Evolutionary conservation across 2,797 vertebrate species (phyloP).

Genomic region (Psittacula echo): DNA sequence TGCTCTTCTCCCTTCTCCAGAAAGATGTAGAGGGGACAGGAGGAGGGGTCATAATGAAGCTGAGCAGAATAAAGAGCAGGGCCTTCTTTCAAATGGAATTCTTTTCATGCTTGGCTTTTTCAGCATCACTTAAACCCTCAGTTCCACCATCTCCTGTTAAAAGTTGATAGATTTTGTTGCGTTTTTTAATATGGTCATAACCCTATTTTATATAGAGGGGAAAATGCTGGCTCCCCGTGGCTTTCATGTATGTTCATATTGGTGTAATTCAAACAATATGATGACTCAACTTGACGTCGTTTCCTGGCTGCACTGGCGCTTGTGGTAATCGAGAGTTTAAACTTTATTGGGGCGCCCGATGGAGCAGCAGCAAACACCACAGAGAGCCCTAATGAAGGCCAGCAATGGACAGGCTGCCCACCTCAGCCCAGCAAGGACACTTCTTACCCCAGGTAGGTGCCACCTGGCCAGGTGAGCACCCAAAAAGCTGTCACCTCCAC

Average conservation of each 20-base stretch:
- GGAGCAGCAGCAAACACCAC: slow-evolving; percentile 27
- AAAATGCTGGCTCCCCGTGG: slow-evolving; percentile 73
- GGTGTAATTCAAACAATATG: slow-evolving; percentile 78
- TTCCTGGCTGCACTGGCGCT: slow-evolving; percentile 64
- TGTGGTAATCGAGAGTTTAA: slow-evolving; percentile 38
- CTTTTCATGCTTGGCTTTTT: slow-evolving; percentile 20
- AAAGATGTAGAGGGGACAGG: neutral
- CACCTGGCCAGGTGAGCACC: fast-evolving
- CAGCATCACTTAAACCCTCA: slow-evolving; percentile 35
- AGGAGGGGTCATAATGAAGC: neutral
- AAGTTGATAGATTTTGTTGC: slow-evolving; percentile 49
- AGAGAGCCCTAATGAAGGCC: neutral
- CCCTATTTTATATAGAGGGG: slow-evolving; percentile 74
- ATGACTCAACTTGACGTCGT: slow-evolving; percentile 55
- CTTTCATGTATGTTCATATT: slow-evolving; percentile 75
- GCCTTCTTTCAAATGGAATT: slow-evolving; percentile 2
- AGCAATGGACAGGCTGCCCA: neutral
- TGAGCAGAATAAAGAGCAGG: neutral
- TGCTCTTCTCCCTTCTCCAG: neutral
- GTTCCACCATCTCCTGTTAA: slow-evolving; percentile 71
- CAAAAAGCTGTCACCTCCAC: neutral
- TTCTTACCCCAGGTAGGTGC: neutral
- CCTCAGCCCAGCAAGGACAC: neutral
- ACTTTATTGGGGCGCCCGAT: slow-evolving; percentile 46
- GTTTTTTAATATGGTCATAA: slow-evolving; percentile 73